Evolutionary conservation across 1,140 invertebrate genomes (phyloP), one percentile per base, ranked within the genome.

Genomic region (Lysiphlebus fabarum): DNA sequence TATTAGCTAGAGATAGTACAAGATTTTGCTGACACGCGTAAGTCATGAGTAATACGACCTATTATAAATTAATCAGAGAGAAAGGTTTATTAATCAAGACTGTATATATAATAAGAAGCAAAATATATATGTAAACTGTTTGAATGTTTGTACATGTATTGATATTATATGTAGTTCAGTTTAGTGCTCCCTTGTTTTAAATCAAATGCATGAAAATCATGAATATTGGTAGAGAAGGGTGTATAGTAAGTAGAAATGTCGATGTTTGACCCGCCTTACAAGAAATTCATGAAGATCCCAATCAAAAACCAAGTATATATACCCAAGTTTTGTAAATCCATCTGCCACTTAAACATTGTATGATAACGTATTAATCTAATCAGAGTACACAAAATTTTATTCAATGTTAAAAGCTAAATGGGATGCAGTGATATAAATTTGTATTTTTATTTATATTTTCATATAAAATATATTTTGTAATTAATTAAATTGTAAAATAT

Each of bases 301-400:
- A 62, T 62, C 67, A 62, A 48, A n/a, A 14, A 51, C 49, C 62
- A 59, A 43, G 40, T 54, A 62, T 56, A 57, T 56, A 60, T n/a
- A 37, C 53, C 43, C 7, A 33, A 12, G 42, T 45, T 34, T 42
- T 37, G 41, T 34, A 47, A 41, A 65, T 69, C 67, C 68, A 67
- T 69, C 71, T 70, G 65, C 69, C 74, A 76, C 73, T 76, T 76
- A 75, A 44, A 34, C 70, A 47, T 71, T 68, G 68, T 72, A 75
- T 76, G 73, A 77, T 77, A 77, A 77, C 71, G 69, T 70, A 71
- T 70, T 78, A 76, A 78, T 76, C 73, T 72, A 64, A 56, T 71
- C 65, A 63, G 65, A 69, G 70, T 70, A 73, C 71, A 71, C 68
- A 45, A 57, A 5, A 57, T 51, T 51, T 38, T 10, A 38, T 12